Evolutionary conservation across 2,797 vertebrate species (phyloP).

Genomic region (Molossus alvarezi): DNA sequence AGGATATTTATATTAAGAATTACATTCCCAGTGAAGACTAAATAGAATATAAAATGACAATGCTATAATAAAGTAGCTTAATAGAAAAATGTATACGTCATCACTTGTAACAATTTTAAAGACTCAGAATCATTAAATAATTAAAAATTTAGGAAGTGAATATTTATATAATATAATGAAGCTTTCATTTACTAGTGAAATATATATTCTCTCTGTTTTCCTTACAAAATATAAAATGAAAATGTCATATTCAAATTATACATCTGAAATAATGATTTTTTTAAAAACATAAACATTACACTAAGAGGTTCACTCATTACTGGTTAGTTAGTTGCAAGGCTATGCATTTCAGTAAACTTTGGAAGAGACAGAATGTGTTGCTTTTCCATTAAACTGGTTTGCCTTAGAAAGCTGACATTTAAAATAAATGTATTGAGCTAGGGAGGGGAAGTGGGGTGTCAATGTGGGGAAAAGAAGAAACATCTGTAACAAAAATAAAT

Average conservation of each 20-base stretch:
- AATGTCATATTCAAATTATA: slow-evolving; percentile 19
- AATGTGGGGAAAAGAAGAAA: too few relatives aligned
- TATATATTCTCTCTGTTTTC: slow-evolving; percentile 36
- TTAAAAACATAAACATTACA: neutral
- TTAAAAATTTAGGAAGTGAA: neutral
- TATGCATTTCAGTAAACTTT: neutral
- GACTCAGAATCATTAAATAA: slow-evolving; percentile 17
- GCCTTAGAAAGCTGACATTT: slow-evolving; percentile 48
- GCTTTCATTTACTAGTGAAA: neutral
- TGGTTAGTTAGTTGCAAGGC: neutral
- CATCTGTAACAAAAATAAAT: too few relatives aligned
- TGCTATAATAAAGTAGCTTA: slow-evolving; percentile 1
- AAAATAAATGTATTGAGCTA: slow-evolving; percentile 27
- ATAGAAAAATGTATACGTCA: neutral
- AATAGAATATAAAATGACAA: slow-evolving; percentile 4
- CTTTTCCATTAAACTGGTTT: neutral
- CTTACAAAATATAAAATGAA: slow-evolving; percentile 19
- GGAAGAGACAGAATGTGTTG: neutral
- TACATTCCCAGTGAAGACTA: slow-evolving; percentile 12
- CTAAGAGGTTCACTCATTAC: neutral
- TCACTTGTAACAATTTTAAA: slow-evolving; percentile 9
- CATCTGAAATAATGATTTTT: slow-evolving; percentile 58
- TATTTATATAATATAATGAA: slow-evolving; percentile 65
- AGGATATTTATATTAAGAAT: slow-evolving; percentile 43
- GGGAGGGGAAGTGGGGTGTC: too few relatives aligned